Conservation (phyloP, 2,797 vertebrate genomes). For the Cryptoblepharus egeriae region DNA sequence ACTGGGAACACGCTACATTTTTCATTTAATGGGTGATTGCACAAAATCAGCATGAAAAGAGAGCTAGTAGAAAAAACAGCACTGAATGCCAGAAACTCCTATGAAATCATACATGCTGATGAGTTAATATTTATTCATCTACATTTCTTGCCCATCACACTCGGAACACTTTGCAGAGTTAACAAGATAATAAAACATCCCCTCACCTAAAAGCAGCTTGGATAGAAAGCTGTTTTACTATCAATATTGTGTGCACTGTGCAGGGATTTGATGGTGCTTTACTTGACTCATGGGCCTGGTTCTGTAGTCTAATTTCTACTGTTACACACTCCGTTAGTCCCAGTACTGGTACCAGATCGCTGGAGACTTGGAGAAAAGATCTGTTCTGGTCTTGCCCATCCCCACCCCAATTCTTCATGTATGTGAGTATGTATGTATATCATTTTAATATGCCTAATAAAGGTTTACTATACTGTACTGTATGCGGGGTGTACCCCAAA, state of each 20-base stretch:
- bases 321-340: no score
- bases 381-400: no score
- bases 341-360: no score
- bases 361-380: no score
- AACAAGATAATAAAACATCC: background rate
- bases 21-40: background rate
- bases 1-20: background rate
- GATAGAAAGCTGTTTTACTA: background rate
- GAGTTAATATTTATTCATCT: conserved; percentile 2
- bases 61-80: background rate
- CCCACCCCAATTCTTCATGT: no score
- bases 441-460: no score
- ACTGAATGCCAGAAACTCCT: background rate
- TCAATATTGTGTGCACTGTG: background rate
- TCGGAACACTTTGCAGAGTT: background rate
- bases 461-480: no score
- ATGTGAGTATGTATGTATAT: no score
- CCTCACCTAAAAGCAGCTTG: background rate
- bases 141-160: background rate
- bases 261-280: no score
- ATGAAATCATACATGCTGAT: background rate
- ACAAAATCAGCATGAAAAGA: background rate
- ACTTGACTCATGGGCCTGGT: background rate
- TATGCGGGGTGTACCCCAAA: no score
- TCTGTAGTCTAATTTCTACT: background rate